Base-by-base conservation (phyloP, 1,140 invertebrate species). In the Acromyrmex charruanus region DNA sequence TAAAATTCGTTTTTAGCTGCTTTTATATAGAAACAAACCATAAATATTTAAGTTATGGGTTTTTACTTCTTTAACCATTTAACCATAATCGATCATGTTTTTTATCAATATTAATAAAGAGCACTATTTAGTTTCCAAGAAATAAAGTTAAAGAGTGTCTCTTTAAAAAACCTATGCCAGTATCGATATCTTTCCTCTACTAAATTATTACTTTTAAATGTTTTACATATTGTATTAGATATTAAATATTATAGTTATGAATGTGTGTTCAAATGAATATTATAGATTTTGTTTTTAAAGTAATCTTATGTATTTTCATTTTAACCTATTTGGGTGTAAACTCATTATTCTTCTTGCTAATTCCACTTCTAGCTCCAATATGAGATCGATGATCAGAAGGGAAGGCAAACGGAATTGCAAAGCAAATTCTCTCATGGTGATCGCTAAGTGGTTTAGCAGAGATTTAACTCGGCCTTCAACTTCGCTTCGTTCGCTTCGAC, bases 401-500 rank as follows among this genome's bases (percentile, higher is more conserved):
- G 6, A 44, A 82, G 53, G 55, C 53, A n/a, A 82, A 65, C 4
- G 49, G 77, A 68, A 82, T 82, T 25, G 80, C 53, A 74, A 74
- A 74, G 68, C 53, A 55, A 59, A n/a, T 49, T 59, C 55, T 74
- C 68, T 61, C 53, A 59, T 10, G 51, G 35, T 18, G 68, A 72
- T 82, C 55, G 31, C 12, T 82, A 74, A 82, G 68, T 82, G 18
- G 25, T 82, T 74, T 61, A 82, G 69, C 18, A 55, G 80, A 82
- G 68, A 82, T 82, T 82, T 82, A 82, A 82, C 39, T 74, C 25
- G 5, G 53, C 25, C 66, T 82, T 44, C 25, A 35, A 82, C 53
- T 16, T 63, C 35, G 35, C 14, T 10, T 59, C 28, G 55, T 71
- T 44, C n/a, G 18, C 68, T 44, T 14, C 7, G 0, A 74, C 10